Evolutionary conservation across 2,113 vertebrate species (phyloP), one percentile per base, ranked within the genome.

Genomic region (Percopsis transmontana): DNA sequence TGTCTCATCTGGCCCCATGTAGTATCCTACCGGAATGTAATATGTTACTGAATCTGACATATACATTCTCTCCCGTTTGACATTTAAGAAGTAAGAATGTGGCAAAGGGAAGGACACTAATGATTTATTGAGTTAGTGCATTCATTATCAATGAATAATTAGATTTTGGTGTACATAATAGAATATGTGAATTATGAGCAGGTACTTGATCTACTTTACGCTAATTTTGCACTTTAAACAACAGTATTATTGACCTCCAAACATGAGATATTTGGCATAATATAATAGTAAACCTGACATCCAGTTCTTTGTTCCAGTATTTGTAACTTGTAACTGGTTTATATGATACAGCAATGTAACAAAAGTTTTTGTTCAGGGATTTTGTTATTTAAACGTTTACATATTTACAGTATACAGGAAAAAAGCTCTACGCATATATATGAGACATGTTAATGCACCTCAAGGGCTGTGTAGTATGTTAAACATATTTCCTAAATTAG

Each of bases 221-320:
- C 48, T 51, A 27, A 68, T 64, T 54, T 76, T 85, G 85, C 80
- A 90, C 78, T 87, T 85, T 81, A 86, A 80, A 57, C 44, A 45
- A 64, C 72, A 74, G 71, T 80, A 81, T 79, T 78, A 79, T 60
- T 42, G 64, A 47, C 55, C 33, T 66, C 48, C 18, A 62, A n/a
- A 66, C 66, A 53, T 20, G n/a, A 50, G 23, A 52, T 15, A 18
- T 18, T 24, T n/a, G 42, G 18, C 55, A 23, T 47, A 55, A 47
- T 61, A 60, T 57, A 74, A 62, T 50, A 58, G 66, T n/a, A 52
- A 62, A 42, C 14, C 53, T 23, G 23, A 33, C 4, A 33, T 52
- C 61, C 9, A 33, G 23, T 75, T 76, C 62, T 45, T 51, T 14
- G 58, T 20, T 1, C 0, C 27, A 33, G 27, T 33, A 24, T 44